phyloP scores from a whole-genome alignment of 2,113 vertebrate species.

The Nesoenas mayeri region DNA sequence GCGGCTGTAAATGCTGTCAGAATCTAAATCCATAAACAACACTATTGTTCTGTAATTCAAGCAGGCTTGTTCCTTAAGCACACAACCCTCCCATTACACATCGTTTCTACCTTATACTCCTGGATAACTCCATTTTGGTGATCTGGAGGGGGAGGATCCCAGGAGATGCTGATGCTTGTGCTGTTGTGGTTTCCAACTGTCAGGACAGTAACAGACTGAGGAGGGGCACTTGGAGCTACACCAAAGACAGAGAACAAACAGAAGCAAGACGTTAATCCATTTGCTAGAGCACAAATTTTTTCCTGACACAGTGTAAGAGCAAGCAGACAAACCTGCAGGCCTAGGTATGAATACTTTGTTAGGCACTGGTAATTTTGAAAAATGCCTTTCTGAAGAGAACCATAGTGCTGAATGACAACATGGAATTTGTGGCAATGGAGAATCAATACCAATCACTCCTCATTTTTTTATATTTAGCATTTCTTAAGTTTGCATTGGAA shows the following conservation, averaged over 20 bases:
- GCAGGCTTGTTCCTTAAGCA: neutral
- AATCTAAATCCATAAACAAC: neutral
- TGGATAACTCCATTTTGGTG: slow-evolving; percentile 98
- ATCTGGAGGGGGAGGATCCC: slow-evolving; percentile 95
- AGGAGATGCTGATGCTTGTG: slow-evolving; percentile 98
- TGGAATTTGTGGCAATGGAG: neutral
- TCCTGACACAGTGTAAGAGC: neutral
- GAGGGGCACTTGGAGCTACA: slow-evolving; percentile 94
- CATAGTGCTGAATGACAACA: neutral
- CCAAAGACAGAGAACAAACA: slow-evolving; percentile 41
- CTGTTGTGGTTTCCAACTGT: slow-evolving; percentile 95
- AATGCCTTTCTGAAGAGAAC: slow-evolving; percentile 10
- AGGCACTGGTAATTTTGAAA: slow-evolving; percentile 5
- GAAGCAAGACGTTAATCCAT: slow-evolving; percentile 13
- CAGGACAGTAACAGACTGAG: slow-evolving; percentile 95
- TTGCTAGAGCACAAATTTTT: neutral
- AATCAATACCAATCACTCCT: neutral
- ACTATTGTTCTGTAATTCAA: neutral
- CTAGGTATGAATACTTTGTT: neutral
- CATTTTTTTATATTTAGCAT: neutral
- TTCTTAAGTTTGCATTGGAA: neutral
- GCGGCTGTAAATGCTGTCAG: neutral
- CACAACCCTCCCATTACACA: neutral
- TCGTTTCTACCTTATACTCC: slow-evolving; percentile 88
- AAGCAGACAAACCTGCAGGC: neutral